phyloP scores from a whole-genome alignment of 1,140 invertebrate species.

The Lamellibrachia luymesi region DNA sequence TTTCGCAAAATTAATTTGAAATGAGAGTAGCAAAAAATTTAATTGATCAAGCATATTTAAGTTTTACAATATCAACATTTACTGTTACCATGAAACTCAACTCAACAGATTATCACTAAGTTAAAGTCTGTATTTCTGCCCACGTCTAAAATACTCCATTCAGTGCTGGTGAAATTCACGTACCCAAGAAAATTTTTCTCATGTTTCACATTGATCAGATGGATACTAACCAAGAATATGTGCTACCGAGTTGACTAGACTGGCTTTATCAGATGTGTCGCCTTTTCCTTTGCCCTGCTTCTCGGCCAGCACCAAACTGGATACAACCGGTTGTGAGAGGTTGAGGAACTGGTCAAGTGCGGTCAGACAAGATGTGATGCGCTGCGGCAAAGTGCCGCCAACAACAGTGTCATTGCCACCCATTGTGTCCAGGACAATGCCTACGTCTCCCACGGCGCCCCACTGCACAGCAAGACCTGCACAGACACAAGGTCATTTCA shows the following conservation, averaged over 20 bases:
- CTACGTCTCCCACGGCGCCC: constrained; percentile 97
- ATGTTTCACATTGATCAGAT: not conserved
- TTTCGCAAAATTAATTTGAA: too few relatives aligned
- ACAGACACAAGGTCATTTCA: constrained; percentile 22
- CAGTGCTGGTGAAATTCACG: not conserved
- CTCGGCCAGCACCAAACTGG: constrained; percentile 77
- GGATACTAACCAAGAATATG: constrained; percentile 53
- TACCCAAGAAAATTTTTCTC: not conserved
- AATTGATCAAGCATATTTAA: too few relatives aligned
- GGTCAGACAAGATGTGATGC: constrained; percentile 82
- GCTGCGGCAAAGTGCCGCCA: constrained; percentile 88
- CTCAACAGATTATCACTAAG: too few relatives aligned
- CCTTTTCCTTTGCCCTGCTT: constrained; percentile 57
- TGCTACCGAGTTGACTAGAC: constrained; percentile 49
- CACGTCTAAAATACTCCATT: too few relatives aligned
- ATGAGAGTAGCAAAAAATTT: too few relatives aligned
- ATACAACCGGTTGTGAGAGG: constrained; percentile 79
- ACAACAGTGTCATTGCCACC: constrained; percentile 87
- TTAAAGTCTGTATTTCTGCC: too few relatives aligned
- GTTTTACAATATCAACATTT: too few relatives aligned
- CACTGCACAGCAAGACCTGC: constrained; percentile 84
- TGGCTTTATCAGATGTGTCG: constrained; percentile 26
- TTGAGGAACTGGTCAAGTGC: constrained; percentile 86
- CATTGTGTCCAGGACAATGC: constrained; percentile 82
- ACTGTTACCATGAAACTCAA: too few relatives aligned